Evolutionary conservation across 2,888 invertebrate species (phyloP).

Genomic region (Laspeyria flexula): DNA sequence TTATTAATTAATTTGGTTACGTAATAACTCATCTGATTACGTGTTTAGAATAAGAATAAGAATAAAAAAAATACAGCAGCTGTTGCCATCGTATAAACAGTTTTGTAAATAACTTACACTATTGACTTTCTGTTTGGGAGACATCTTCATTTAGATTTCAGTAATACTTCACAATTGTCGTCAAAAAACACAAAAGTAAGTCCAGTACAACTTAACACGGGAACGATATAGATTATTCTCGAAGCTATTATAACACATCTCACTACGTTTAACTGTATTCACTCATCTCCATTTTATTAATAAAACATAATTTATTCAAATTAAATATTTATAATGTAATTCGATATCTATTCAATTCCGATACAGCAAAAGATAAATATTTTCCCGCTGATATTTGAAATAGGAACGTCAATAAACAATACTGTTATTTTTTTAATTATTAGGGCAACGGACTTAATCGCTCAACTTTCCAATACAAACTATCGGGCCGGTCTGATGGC

Average conservation of each 20-base stretch:
- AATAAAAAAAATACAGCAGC: no score
- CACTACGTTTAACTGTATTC: constrained; percentile 48
- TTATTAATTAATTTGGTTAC: no score
- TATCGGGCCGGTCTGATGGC: constrained; percentile 55
- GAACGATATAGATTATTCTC: constrained; percentile 60
- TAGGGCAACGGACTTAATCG: constrained; percentile 19
- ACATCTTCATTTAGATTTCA: constrained; percentile 55
- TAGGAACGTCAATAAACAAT: constrained; percentile 20
- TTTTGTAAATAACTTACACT: constrained; percentile 22
- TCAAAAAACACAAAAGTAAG: constrained; percentile 71
- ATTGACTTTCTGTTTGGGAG: constrained; percentile 63
- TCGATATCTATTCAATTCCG: not conserved
- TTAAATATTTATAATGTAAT: not conserved
- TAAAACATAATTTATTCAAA: not conserved
- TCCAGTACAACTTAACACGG: constrained; percentile 59
- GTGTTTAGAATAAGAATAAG: not conserved
- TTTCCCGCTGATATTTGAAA: constrained; percentile 28
- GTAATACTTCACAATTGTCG: constrained; percentile 33
- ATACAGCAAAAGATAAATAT: constrained; percentile 12
- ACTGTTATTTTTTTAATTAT: constrained; percentile 11
- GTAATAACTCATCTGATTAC: no score
- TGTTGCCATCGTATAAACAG: not conserved
- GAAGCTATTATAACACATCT: constrained; percentile 61
- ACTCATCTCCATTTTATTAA: constrained; percentile 40
- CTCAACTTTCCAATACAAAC: constrained; percentile 49